Evolutionary conservation across 2,113 vertebrate species (phyloP), one percentile per base, ranked within the genome.

Genomic region (Oreocharis arfaki): DNA sequence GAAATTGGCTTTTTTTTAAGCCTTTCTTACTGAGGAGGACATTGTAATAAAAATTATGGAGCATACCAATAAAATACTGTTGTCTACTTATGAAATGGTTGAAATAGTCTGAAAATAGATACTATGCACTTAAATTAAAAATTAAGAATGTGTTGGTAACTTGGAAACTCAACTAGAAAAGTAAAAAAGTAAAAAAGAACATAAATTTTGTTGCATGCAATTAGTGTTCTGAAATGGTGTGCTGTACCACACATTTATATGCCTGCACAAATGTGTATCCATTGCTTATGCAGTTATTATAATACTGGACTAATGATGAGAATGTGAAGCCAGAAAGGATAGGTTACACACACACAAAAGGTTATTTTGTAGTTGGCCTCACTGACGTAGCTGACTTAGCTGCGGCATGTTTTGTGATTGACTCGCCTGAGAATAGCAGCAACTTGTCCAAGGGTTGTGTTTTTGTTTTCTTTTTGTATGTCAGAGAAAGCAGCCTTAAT

Each of bases 401-500:
- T 49, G 3, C 23, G 44, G 28, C 10, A 30, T 23, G 3, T 50
- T 87, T 84, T 65, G 63, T 84, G 4, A 77, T 37, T 63, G 60
- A 78, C 30, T 83, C 3, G 26, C 10, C 47, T 30, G 24, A 90
- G 73, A 90, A 82, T 15, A 87, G 32, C 37, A 84, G n/a, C 57
- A 73, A 69, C 42, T 85, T 73, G 24, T 93, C 57, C 20, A 79
- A 82, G 46, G 41, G 10, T 14, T 76, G 26, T 81, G 86, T 6
- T 93, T 96, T 83, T 87, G 57, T 92, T 92, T 97, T 75, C 49
- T 52, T 87, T 92, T 94, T 90, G 53, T 83, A 68, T 68, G 77
- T 85, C 70, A 93, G 55, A 95, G 61, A 61, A 84, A 93, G 41
- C 47, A 82, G 28, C 37, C 55, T 91, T 94, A 90, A 95, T 97